Base-by-base conservation (phyloP, 2,888 invertebrate genomes). In the Ethmia dodecea region DNA sequence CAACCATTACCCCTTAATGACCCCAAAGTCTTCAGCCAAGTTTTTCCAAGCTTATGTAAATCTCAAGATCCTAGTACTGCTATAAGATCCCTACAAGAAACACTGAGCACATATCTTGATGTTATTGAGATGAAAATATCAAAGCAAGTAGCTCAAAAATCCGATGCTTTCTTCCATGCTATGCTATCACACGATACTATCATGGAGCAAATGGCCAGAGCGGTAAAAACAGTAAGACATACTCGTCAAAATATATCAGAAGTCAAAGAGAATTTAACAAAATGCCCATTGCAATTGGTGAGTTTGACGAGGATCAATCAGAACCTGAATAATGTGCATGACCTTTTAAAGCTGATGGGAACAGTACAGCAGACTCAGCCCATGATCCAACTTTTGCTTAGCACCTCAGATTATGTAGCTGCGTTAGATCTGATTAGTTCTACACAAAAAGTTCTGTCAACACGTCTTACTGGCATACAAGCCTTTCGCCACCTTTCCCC, bases 281-380 rank as follows among this genome's bases (percentile, higher is more conserved):
- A 90, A 52, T 92, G 93, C 58, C 94, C 97, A 14, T 81, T 97
- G 44, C 90, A 91, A 54, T 89, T 97, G 52, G 86, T 97, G 52
- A 91, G 91, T 25, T 83, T 91, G 41, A 91, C 91, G 14, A 88
- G 90, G 59, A 89, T 90, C 1, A 87, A 90, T 44, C 81, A 88
- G 27, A 93, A 94, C 67, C 86, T 92, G 38, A 78, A 87, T 31
- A 79, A 88, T 62, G 89, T 93, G 2, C 83, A 92, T 60, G 92
- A 94, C 52, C 90, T 93, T 55, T 78, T 98, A 28, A 95, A 95
- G 64, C 79, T 98, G 38, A 98, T 99, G 93, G 92, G 94, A 5
- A 97, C 97, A 3, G 97, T 99, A 5, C 94, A 98, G 71, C 98
- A 99, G 86, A 98, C 99, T 11, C 99, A 99, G 71, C 96, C 98